Evolutionary conservation across 2,113 vertebrate genomes (phyloP).

Genomic region (Abramis brama): DNA sequence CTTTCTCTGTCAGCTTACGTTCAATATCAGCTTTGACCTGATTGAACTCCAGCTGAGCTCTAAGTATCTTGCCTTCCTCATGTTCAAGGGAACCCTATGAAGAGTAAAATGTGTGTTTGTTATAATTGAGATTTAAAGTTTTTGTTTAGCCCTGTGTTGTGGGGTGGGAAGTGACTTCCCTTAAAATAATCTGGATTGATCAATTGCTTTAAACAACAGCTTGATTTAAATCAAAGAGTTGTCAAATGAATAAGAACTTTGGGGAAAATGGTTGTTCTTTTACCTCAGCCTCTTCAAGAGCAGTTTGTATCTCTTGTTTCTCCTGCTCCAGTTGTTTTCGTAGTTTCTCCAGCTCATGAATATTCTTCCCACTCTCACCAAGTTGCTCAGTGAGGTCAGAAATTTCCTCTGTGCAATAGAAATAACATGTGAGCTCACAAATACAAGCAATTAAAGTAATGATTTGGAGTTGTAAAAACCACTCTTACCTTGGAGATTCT

Average conservation of each 20-base stretch:
- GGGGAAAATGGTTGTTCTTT: not conserved
- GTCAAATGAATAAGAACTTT: not conserved
- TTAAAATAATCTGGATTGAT: no score
- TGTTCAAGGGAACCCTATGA: constrained; percentile 80
- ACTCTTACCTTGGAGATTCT: constrained; percentile 69
- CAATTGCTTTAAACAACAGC: no score
- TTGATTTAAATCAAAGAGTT: not conserved
- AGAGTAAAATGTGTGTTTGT: not conserved
- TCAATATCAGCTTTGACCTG: constrained; percentile 77
- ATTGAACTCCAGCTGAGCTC: constrained; percentile 86
- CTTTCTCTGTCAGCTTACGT: constrained; percentile 80
- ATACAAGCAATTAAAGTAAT: not conserved
- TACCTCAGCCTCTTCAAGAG: constrained; percentile 72
- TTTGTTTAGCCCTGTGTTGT: not conserved
- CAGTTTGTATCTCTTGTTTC: constrained; percentile 69
- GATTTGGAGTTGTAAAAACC: not conserved
- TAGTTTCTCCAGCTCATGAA: no score
- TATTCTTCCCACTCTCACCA: no score
- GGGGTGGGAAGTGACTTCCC: no score
- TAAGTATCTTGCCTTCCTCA: constrained; percentile 88
- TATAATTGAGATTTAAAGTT: not conserved
- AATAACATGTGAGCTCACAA: not conserved
- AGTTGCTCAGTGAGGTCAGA: constrained; percentile 71
- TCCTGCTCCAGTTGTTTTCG: constrained; percentile 67
- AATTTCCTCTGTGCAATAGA: constrained; percentile 67